Base-by-base conservation (phyloP, 2,888 invertebrate species). In the Rhodophaea formosa region DNA sequence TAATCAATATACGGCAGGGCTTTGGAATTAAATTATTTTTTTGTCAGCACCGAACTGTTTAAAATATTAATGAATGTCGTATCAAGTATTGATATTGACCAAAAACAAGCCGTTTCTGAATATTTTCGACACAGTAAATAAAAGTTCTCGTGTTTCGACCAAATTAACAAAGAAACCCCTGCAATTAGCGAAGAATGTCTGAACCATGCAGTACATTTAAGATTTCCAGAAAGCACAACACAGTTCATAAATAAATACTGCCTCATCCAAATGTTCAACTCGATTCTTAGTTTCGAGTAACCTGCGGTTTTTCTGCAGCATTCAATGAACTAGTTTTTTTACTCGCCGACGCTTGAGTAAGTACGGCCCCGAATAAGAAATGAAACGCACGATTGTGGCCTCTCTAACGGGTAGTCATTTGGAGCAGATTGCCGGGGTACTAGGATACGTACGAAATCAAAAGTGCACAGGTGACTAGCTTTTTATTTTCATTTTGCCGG, bases 261-360 rank as follows among this genome's bases (percentile, higher is more conserved):
- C 57, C 64, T 49, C 43, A 57, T 61, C 64, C 63, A 44, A 51
- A 49, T 39, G 39, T 15, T 30, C 46, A 46, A 60, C 14, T 30
- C 43, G 44, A 60, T 56, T 60, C 53, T 32, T 62, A 59, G 57
- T 46, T 61, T 62, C 59, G 42, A 57, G 61, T 63, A 49, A 46
- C 46, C 63, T 64, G 60, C 64, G 65, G 64, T 70, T 71, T 72
- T 74, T 74, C 68, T 74, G 66, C 68, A 68, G 68, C 72, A 70
- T 74, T 79, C 74, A 76, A 77, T 77, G 75, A 77, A 80, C 77
- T 74, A 71, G 70, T 79, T 82, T 82, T 79, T 80, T 75, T 69
- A 64, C 67, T 65, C 67, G 56, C 68, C 64, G 68, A 66, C 75
- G 77, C 74, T 79, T 71, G 79, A 81, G 81, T 80, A 77, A 80